phyloP scores from a whole-genome alignment of 2,888 invertebrate species.

The Aphrophora alni region DNA sequence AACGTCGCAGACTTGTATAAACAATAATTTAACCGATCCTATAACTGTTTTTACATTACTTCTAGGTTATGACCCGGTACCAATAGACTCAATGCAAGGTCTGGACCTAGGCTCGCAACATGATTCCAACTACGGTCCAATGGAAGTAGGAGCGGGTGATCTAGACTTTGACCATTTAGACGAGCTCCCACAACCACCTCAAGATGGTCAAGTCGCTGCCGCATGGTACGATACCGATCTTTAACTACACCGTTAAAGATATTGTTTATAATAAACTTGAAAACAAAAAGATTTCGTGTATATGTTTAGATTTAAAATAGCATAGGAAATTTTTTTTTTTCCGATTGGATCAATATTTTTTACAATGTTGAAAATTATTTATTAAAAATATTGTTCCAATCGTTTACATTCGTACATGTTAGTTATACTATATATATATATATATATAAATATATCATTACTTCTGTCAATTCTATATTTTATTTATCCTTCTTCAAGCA shows the following conservation, averaged over 20 bases:
- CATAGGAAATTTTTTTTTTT: background rate
- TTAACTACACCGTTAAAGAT: conserved; percentile 57
- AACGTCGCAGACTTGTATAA: no score
- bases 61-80: conserved; percentile 96
- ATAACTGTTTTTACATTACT: no score
- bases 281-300: background rate
- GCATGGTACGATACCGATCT: conserved; percentile 99
- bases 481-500: background rate
- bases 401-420: background rate
- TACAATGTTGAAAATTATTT: background rate
- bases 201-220: conserved; percentile 83
- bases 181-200: conserved; percentile 81
- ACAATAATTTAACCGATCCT: no score
- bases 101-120: conserved; percentile 80
- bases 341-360: background rate
- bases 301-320: conserved; percentile 1
- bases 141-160: conserved; percentile 82
- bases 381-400: background rate
- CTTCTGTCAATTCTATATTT: background rate
- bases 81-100: conserved; percentile 96
- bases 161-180: conserved; percentile 80
- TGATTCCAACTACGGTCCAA: conserved; percentile 66
- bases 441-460: background rate
- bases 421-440: background rate
- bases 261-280: conserved; percentile 6